Base-by-base conservation (phyloP, 2,888 invertebrate species). In the Ceratothoa steindachneri region DNA sequence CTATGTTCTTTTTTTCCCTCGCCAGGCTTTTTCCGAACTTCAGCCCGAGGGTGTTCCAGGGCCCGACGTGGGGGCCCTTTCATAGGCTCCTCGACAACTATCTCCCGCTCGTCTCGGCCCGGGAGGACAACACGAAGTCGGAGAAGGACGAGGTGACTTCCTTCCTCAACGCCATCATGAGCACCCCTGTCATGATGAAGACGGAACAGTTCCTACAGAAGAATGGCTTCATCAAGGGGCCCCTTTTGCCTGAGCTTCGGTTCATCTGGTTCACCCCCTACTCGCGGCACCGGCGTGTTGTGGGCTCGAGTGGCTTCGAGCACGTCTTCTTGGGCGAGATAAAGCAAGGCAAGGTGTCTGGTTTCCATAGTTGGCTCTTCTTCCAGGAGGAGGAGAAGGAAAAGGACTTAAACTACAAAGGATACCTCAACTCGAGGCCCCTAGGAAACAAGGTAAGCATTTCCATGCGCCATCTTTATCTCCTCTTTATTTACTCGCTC, bases 361-460 rank as follows among this genome's bases (percentile, higher is more conserved):
- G 95, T 7, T 86, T 96, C 80, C 96, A 97, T 84, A 95, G 93
- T 84, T 96, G 96, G 95, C 87, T 96, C 30, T 92, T 92, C 84
- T 93, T 93, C 82, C 88, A 89, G 72, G 88, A 88, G 74, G 90
- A 93, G 84, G 95, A 96, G 85, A 83, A 85, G 55, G 89, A 88
- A 0, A 89, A 89, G 69, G 86, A 88, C 60, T 86, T 89, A 0
- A 90, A 94, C 84, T 93, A 94, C 84, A 88, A 91, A 81, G 93
- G 93, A 15, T 92, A 92, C 82, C 85, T 91, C 80, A 90, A 90
- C 82, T 89, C 90, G 82, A 81, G 89, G 64, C 89, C 90, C 82
- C 84, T 93, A 64, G 89, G 88, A 12, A 28, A 52, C 7, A 72
- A 73, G 69, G 80, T 77, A 9, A 64, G 71, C 67, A 4, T n/a